These are phyloP conservation scores for Phrynosoma blainvillii DNA, from an alignment of 2,113 vertebrate genomes.

Conservation along the genomic window DNA sequence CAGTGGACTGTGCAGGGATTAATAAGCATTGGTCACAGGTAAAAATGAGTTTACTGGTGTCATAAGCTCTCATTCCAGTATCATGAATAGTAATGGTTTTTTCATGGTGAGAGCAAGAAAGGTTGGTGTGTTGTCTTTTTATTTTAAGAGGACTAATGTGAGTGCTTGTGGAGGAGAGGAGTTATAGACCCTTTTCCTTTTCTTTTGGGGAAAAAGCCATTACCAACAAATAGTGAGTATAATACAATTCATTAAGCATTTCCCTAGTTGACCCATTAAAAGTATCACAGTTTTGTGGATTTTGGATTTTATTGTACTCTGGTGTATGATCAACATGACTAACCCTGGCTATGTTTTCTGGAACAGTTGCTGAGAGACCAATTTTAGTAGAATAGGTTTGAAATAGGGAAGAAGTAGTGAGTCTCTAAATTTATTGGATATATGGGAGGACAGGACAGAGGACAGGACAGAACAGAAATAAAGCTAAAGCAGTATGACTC, in stretches of 20 bases:
- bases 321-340: too few species aligned
- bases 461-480: neutral
- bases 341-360: too few species aligned
- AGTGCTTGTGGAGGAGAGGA: neutral
- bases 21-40: slow-evolving; percentile 33
- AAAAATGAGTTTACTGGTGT: slow-evolving; percentile 35
- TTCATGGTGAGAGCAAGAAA: slow-evolving; percentile 13
- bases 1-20: slow-evolving; percentile 16
- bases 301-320: too few species aligned
- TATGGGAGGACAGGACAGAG: too few species aligned
- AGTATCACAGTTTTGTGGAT: too few species aligned
- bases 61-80: slow-evolving; percentile 33
- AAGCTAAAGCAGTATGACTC: neutral
- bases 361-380: neutral
- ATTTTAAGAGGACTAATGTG: neutral
- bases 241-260: neutral
- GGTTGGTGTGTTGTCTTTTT: neutral
- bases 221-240: neutral
- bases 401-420: neutral
- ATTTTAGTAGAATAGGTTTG: neutral
- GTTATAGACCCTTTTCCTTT: neutral
- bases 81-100: slow-evolving; percentile 32
- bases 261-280: neutral
- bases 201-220: neutral
- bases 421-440: neutral